phyloP scores from a whole-genome alignment of 2,888 invertebrate genomes.

The Diogma glabrata region DNA sequence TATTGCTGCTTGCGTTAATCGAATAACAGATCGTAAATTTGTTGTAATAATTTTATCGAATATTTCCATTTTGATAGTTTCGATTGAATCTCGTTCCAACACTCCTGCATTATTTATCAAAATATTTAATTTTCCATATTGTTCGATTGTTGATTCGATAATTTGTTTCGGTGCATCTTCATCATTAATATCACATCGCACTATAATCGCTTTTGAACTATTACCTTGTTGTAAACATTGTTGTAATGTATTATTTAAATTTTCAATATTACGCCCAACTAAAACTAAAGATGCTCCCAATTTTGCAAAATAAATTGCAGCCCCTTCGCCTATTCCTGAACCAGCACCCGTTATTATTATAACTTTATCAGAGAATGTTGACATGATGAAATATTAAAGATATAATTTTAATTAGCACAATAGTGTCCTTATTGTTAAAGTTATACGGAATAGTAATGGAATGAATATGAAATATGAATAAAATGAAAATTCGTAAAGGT shows the following conservation, averaged over 20 bases:
- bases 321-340: constrained; percentile 55
- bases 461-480: too few species aligned
- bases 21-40: constrained; percentile 63
- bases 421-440: too few species aligned
- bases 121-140: constrained; percentile 56
- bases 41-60: constrained; percentile 72
- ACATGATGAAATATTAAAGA: too few species aligned
- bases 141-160: constrained; percentile 49
- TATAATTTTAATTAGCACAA: too few species aligned
- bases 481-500: too few species aligned
- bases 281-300: constrained; percentile 45
- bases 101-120: constrained; percentile 74
- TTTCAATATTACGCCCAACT: constrained; percentile 53
- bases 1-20: constrained; percentile 64
- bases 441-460: too few species aligned
- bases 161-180: constrained; percentile 54
- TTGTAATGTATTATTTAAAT: constrained; percentile 44
- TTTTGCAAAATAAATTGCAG: constrained; percentile 49
- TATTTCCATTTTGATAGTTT: constrained; percentile 63
- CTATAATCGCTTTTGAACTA: too few species aligned
- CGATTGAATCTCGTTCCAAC: constrained; percentile 62
- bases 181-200: constrained; percentile 52
- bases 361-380: constrained; percentile 36
- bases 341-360: constrained; percentile 49
- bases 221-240: too few species aligned